Evolutionary conservation across 2,797 vertebrate genomes (phyloP).

Genomic region (Ctenopoma kingsleyae): DNA sequence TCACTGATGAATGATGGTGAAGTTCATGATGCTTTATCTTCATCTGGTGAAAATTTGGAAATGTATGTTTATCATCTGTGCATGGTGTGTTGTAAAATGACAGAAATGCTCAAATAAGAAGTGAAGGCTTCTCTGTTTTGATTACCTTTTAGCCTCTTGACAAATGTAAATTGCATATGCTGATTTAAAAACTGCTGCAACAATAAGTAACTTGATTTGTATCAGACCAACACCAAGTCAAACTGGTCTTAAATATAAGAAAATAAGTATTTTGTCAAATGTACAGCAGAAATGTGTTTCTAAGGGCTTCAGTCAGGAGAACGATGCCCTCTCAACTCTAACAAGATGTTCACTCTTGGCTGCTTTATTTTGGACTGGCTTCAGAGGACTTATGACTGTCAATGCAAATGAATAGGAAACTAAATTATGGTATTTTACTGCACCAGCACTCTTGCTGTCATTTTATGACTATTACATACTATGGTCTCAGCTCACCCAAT

Average conservation of each 20-base stretch:
- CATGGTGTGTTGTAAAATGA: slow-evolving; percentile 3
- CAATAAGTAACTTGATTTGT: not conserved
- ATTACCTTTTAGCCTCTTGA: not conserved
- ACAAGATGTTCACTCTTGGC: slow-evolving; percentile 47
- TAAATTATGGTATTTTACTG: slow-evolving; percentile 56
- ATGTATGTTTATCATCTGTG: slow-evolving; percentile 1
- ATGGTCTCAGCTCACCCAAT: slow-evolving; percentile 12
- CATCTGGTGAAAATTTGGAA: slow-evolving; percentile 6
- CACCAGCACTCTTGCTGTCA: slow-evolving; percentile 36
- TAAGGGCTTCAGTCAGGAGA: slow-evolving; percentile 2
- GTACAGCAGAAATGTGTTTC: slow-evolving; percentile 30
- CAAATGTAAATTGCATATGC: slow-evolving; percentile 21
- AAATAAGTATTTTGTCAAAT: slow-evolving; percentile 1
- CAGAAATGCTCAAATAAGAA: not conserved
- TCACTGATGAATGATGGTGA: slow-evolving; percentile 16
- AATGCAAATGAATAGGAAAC: slow-evolving; percentile 54
- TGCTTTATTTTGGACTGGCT: slow-evolving; percentile 37
- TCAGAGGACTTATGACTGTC: slow-evolving; percentile 43
- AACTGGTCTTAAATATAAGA: not conserved
- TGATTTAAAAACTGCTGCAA: slow-evolving; percentile 21
- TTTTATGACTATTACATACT: slow-evolving; percentile 65
- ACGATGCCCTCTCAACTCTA: slow-evolving; percentile 44
- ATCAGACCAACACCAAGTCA: too few relatives aligned
- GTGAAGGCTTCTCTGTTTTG: slow-evolving; percentile 5
- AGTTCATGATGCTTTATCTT: not conserved